Evolutionary conservation across 2,888 invertebrate species (phyloP).

Genomic region (Phengaris alcon): DNA sequence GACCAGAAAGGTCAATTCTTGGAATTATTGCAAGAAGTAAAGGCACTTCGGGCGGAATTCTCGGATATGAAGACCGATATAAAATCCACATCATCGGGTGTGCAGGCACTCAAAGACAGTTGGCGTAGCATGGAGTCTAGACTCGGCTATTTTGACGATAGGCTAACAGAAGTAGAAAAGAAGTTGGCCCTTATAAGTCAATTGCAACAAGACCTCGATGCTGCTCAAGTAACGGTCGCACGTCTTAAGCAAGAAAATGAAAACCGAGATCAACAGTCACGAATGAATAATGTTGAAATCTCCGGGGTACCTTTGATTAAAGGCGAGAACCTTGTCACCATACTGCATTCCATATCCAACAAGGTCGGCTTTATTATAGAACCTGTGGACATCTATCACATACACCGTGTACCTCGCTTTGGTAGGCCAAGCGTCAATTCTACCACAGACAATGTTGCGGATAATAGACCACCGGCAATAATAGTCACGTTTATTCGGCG

Average conservation of each 20-base stretch:
- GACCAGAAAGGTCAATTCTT: not conserved
- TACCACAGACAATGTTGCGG: too few species aligned
- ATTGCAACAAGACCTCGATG: too few species aligned
- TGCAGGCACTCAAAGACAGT: not conserved
- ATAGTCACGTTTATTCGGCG: too few species aligned
- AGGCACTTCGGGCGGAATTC: conserved; percentile 8
- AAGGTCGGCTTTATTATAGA: conserved; percentile 1
- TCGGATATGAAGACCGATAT: not conserved
- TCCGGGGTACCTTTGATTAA: not conserved
- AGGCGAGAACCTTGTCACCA: not conserved
- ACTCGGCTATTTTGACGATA: not conserved
- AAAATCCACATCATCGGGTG: not conserved
- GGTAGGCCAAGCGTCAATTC: too few species aligned
- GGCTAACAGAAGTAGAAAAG: too few species aligned
- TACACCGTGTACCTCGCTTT: too few species aligned
- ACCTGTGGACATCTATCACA: not conserved
- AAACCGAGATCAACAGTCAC: not conserved
- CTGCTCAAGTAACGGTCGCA: not conserved
- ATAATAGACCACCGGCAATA: too few species aligned
- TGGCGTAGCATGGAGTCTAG: not conserved
- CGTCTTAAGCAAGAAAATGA: not conserved
- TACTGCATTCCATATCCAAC: not conserved
- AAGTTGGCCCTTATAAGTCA: too few species aligned
- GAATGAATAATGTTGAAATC: conserved; percentile 8
- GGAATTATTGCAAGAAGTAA: not conserved